Evolutionary conservation across 2,113 vertebrate genomes (phyloP).

Genomic region (Protomyctophum bolini): DNA sequence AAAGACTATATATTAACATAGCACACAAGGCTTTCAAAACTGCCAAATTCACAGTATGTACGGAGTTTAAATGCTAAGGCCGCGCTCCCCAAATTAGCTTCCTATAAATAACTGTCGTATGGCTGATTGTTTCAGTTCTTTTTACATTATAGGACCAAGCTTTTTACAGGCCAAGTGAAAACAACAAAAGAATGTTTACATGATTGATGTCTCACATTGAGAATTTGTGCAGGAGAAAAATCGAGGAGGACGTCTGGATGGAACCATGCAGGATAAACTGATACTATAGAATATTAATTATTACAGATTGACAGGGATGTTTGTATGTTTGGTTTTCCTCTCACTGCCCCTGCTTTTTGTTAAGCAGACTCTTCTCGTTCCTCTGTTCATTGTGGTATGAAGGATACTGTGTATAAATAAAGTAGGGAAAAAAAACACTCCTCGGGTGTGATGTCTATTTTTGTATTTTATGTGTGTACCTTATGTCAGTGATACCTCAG

Average conservation of each 20-base stretch:
- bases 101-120: background rate
- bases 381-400: conserved; percentile 80
- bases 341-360: conserved; percentile 67
- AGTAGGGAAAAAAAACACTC: conserved; percentile 56
- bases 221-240: conserved; percentile 50
- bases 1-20: background rate
- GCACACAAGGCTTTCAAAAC: conserved; percentile 39
- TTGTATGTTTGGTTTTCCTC: conserved; percentile 54
- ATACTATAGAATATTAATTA: too few relatives aligned
- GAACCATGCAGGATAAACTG: conserved; percentile 32
- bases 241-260: conserved; percentile 10
- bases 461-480: too few relatives aligned
- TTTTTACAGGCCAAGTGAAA: conserved; percentile 32
- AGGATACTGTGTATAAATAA: conserved; percentile 82
- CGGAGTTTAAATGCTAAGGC: conserved; percentile 10
- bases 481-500: too few relatives aligned
- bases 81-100: background rate
- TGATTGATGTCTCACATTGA: conserved; percentile 76
- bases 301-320: conserved; percentile 49
- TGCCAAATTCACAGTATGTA: conserved; percentile 44
- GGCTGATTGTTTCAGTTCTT: conserved; percentile 9
- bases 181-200: conserved; percentile 52
- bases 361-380: conserved; percentile 73
- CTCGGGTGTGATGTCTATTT: conserved; percentile 8
- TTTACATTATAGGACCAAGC: conserved; percentile 59